Base-by-base conservation (phyloP, 2,888 invertebrate genomes). In the Notocelia uddmanniana region DNA sequence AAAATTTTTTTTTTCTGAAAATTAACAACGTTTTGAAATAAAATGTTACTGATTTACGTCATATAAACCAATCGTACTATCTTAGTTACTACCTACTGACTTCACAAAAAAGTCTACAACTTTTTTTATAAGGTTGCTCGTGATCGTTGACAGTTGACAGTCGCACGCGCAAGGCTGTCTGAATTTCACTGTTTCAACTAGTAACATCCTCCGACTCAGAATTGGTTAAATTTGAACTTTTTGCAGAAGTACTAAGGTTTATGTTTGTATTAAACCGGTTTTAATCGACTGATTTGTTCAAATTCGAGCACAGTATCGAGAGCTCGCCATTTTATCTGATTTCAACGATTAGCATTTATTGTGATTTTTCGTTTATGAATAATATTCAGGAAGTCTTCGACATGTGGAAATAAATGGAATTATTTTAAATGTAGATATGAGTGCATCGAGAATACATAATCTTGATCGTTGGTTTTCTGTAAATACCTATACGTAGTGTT, bases 71-170 rank as follows among this genome's bases (percentile, higher is more conserved):
- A 45, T 45, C 13, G n/a, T n/a, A 45, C n/a, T 45, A n/a, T n/a
- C 0, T 37, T 37, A 45, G 1, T n/a, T n/a, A n/a, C 45, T 45
- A 8, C n/a, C 19, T 37, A 23, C 50, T n/a, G n/a, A 50, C 18
- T 19, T 21, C 31, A 64, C 54, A 45, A 45, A 45, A 45, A 54
- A 19, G 34, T 19, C 45, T 41, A 31, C 52, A 5, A 34, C 13
- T 50, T 37, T 64, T 64, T 64, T 54, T 19, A 10, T n/a, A 21
- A 34, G 5, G 37, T 54, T 23, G 52, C 37, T 34, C 48, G 26
- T 26, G 69, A 62, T 60, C n/a, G 68, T 67, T 26, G 72, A 72
- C 72, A 71, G 72, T 48, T 62, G 57, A 69, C 63, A 23, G 59
- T 60, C 60, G 67, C 67, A 26, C 15, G 60, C 72, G 67, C 37